Base-by-base conservation (phyloP, 2,113 vertebrate species). In the Aegotheles bennettii region DNA sequence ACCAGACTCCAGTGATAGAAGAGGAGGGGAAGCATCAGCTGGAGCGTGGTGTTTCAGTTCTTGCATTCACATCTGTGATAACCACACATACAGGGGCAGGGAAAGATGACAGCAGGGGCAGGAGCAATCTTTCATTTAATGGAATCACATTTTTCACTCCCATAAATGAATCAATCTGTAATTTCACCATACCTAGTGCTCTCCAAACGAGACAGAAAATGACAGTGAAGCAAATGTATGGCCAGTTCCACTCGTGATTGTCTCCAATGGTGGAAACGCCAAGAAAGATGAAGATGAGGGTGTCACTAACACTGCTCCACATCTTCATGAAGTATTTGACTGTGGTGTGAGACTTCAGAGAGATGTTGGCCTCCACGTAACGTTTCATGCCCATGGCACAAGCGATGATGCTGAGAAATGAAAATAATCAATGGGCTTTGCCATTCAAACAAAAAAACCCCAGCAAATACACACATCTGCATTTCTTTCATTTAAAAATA, bases 241-340 rank as follows among this genome's bases (percentile, higher is more conserved):
- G 95, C 98, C 98, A 98, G 76, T 98, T 98, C 98, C 98, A 98
- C 93, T 98, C 98, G 3, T 98, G 98, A 47, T 98, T 98, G 18
- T 98, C 98, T 82, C 98, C 98, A 40, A 98, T 98, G 56, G 98
- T 98, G 93, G 98, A 98, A 79, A 99, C 98, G 1, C 98, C 98
- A 13, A 99, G 97, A 94, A 99, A 98, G 97, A 98, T 98, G 95
- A 98, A 98, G 94, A 98, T 98, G 68, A 98, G 97, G 50, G 98
- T 98, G 56, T 99, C 98, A 1, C 98, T 98, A 28, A 98, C 98
- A 2, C 98, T 98, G 97, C 97, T 99, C 98, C 98, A 99, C 98
- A 98, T 98, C 97, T 99, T 99, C 97, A 99, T 98, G 96, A 98
- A 99, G 92, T 98, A 99, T 88, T 98, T 98, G 83, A 98, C 98